Percentiles rank a stretch among this genome's conserved stretches.
phyloP scores from a whole-genome alignment of 2,113 vertebrate genomes.

The Macaca mulatta region DNA sequence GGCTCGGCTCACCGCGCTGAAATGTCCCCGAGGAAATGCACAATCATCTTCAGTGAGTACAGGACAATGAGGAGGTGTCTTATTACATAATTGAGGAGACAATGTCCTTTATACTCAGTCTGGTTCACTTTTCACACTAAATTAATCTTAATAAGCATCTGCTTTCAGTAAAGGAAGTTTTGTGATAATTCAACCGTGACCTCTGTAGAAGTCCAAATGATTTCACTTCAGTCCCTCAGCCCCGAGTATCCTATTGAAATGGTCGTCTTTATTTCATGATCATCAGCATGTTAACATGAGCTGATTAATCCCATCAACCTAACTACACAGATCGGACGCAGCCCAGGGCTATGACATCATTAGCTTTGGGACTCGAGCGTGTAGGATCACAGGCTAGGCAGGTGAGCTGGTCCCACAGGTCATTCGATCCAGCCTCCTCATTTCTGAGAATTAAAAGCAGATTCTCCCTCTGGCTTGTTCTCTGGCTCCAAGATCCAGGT shows the following conservation, averaged over 20 bases:
- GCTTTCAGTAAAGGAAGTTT: slow-evolving; percentile 86
- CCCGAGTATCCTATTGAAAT: slow-evolving; percentile 77
- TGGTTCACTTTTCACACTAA: slow-evolving; percentile 88
- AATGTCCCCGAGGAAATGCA: slow-evolving; percentile 78
- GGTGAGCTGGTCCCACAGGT: slow-evolving; percentile 50
- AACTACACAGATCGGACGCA: slow-evolving; percentile 70
- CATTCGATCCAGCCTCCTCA: slow-evolving; percentile 62
- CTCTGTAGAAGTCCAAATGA: slow-evolving; percentile 82
- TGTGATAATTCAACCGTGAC: slow-evolving; percentile 88
- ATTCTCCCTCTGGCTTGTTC: slow-evolving; percentile 11
- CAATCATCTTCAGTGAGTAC: slow-evolving; percentile 76
- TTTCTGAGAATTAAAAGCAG: slow-evolving; percentile 74
- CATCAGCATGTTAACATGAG: slow-evolving; percentile 86
- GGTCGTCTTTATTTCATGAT: slow-evolving; percentile 81
- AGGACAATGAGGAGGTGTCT: slow-evolving; percentile 83
- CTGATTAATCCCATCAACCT: slow-evolving; percentile 87
- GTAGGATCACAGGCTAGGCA: background rate
- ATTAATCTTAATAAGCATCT: slow-evolving; percentile 89
- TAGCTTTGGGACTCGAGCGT: slow-evolving; percentile 46
- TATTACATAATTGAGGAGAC: slow-evolving; percentile 83
- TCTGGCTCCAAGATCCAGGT: slow-evolving; percentile 31
- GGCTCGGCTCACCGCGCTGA: slow-evolving; percentile 63
- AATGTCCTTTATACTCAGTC: slow-evolving; percentile 85
- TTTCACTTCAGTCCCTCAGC: slow-evolving; percentile 79
- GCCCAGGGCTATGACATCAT: slow-evolving; percentile 77